Evolutionary conservation across 2,113 vertebrate genomes (phyloP), one percentile per base, ranked within the genome.

Genomic region (Silurus asotus): DNA sequence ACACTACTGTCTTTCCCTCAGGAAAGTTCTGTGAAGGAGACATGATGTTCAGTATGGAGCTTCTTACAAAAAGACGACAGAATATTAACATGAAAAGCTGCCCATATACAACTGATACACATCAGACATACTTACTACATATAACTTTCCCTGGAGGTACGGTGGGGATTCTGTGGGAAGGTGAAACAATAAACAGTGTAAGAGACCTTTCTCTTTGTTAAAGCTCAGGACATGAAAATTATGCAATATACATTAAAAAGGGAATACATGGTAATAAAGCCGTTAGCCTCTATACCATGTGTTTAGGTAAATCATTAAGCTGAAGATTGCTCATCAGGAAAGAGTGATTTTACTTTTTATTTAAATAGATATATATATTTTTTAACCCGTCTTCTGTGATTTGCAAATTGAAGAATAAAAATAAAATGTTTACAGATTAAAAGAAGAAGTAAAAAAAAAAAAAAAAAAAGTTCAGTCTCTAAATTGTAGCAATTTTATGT

Each of bases 131-230:
- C 89, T 82, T 84, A 91, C 90, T 74, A 84, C 56, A 0, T 0
- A 20, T 17, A 89, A 8, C 25, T 80, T 82, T 28, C 90, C 90
- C 49, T 88, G 83, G 56, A 91, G 80, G 70, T 89, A 85, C 20
- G 90, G 89, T 3, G 89, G 89, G 67, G 88, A 81, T 70, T 86
- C 90, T 91, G 64, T 4, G 83, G 61, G 11, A 51, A 49, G 49
- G 25, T 15, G 20, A 2, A n/a, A 65, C 8, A 80, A 19, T 14
- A 19, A 48, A 84, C 0, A 19, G 37, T 86, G 37, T n/a, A 45
- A 61, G 64, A 19, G 59, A 53, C 19, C 11, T 7, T 19, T 77
- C 14, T 77, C 67, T 78, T 23, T 13, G 69, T 28, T n/a, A 14
- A 65, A n/a, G 5, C 5, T 74, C 17, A 48, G 45, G 17, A 17